phyloP scores from a whole-genome alignment of 2,888 invertebrate species.

The Hypena proboscidalis region DNA sequence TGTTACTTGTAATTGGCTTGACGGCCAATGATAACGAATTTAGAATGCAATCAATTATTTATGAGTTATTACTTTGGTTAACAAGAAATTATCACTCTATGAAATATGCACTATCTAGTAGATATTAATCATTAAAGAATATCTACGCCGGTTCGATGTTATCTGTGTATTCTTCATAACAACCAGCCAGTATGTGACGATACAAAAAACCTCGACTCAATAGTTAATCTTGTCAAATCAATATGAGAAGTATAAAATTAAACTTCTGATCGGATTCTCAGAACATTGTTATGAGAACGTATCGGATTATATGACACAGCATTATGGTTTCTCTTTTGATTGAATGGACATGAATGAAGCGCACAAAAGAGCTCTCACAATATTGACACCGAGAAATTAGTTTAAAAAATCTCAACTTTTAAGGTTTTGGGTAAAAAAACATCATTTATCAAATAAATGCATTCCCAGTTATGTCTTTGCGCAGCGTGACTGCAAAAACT shows the following conservation, averaged over 20 bases:
- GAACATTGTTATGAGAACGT: conserved; percentile 61
- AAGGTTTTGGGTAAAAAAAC: conserved; percentile 61
- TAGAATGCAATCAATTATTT: conserved; percentile 69
- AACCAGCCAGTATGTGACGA: conserved; percentile 45
- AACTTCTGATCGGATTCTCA: conserved; percentile 58
- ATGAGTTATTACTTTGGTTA: conserved; percentile 52
- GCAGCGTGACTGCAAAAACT: conserved; percentile 83
- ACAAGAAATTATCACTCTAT: conserved; percentile 53
- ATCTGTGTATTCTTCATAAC: conserved; percentile 46
- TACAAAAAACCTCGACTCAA: conserved; percentile 49
- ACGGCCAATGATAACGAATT: conserved; percentile 73
- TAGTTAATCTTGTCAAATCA: conserved; percentile 63
- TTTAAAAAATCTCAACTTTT: conserved; percentile 49
- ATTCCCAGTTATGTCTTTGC: conserved; percentile 80
- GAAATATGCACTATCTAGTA: conserved; percentile 48
- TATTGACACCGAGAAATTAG: conserved; percentile 74
- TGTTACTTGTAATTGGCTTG: conserved; percentile 82
- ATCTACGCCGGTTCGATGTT: conserved; percentile 50
- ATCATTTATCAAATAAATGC: conserved; percentile 83
- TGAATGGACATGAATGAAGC: conserved; percentile 63
- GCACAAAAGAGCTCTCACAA: conserved; percentile 60
- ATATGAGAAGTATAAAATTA: conserved; percentile 62
- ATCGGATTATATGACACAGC: conserved; percentile 65
- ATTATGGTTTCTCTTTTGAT: conserved; percentile 62
- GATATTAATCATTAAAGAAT: conserved; percentile 56